Base-by-base conservation (phyloP, 2,888 invertebrate species). In the Dicranocentrus wangi region DNA sequence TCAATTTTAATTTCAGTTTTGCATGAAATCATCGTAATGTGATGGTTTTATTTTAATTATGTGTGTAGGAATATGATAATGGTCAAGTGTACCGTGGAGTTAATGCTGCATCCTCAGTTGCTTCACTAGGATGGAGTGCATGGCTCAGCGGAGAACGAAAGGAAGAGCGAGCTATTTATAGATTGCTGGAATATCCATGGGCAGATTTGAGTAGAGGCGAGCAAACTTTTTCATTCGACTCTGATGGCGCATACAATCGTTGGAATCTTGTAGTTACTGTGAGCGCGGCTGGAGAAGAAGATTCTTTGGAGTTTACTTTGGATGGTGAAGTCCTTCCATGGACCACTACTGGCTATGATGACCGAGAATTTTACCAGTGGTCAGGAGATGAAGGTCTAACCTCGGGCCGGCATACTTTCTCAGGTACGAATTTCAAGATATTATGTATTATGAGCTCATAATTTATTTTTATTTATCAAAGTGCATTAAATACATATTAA, bases 321-420 rank as follows among this genome's bases (percentile, higher is more conserved):
- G 84, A 85, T 63, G 84, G 84, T 0, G 43, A 83, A 76, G 58
- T 83, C 10, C 73, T 85, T 3, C 81, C 82, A 1, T 85, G 84
- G 84, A 70, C n/a, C 17, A 51, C 81, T 2, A 32, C 55, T 1
- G 85, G 85, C n/a, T 82, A 58, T 47, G 85, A 84, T 53, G 85
- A 85, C 51, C 78, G 85, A 3, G 83, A 84, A 51, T 84, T 85
- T 63, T 85, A 85, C 69, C 42, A 27, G 47, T 85, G 84, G 85
- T 21, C n/a, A n/a, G 83, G 82, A 21, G 47, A 72, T 10, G 43
- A 73, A 68, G 83, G 83, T 0, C 80, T 85, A n/a, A 19, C 73
- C 8, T n/a, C 53, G 2, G 84, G 85, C 21, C 23, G 2, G 28
- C 85, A 85, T 42, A 72, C 53, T n/a, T 76, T 85, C 55, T 47